Evolutionary conservation across 2,113 vertebrate species (phyloP).

Genomic region (Lontra canadensis): DNA sequence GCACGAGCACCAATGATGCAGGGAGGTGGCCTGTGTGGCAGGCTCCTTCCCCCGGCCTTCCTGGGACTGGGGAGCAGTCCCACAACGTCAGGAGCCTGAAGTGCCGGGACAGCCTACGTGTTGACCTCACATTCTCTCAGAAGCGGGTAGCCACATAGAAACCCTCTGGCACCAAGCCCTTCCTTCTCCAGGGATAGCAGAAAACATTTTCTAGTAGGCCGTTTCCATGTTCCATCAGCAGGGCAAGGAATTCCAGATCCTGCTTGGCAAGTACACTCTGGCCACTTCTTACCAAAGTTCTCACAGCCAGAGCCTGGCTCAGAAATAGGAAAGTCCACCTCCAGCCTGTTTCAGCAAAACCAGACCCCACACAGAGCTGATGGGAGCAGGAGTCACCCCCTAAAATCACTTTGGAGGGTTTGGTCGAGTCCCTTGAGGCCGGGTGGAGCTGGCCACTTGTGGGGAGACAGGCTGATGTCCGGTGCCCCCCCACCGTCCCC

Average conservation of each 20-base stretch:
- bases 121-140: not conserved
- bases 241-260: not conserved
- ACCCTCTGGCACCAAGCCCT: not conserved
- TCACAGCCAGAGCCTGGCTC: not conserved
- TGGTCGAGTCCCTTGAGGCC: not conserved
- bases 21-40: not conserved
- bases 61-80: not conserved
- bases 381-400: not conserved
- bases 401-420: not conserved
- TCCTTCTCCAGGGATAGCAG: not conserved
- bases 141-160: not conserved
- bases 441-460: no score
- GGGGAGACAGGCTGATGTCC: fast-evolving
- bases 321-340: not conserved
- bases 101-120: fast-evolving
- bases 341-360: not conserved
- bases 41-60: not conserved
- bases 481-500: no score
- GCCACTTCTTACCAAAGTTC: not conserved
- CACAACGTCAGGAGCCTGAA: not conserved
- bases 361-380: not conserved
- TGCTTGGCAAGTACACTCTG: not conserved
- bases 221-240: not conserved
- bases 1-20: not conserved
- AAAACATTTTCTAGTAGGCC: not conserved